Percentiles rank a stretch among this genome's conserved stretches.
Conservation (phyloP, 2,888 invertebrate species). For the Oscheius onirici region DNA sequence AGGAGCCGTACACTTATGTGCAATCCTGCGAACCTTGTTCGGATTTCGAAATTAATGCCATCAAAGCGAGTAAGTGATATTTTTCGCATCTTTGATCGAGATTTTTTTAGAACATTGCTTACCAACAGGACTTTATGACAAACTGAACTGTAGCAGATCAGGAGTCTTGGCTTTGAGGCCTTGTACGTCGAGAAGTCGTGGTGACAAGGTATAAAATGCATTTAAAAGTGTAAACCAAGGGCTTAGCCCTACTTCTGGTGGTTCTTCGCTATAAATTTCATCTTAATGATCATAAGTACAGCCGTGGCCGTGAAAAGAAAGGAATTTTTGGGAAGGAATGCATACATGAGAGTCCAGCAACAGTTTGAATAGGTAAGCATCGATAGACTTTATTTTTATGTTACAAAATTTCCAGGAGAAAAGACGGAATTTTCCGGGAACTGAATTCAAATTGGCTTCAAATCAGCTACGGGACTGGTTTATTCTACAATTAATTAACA, state of each 20-base stretch:
- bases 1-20: conserved; percentile 35
- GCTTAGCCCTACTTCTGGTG: conserved; percentile 28
- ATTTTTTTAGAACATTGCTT: conserved; percentile 46
- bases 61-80: conserved; percentile 44
- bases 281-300: conserved; percentile 37
- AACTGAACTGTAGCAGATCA: conserved; percentile 48
- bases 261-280: conserved; percentile 37
- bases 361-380: conserved; percentile 30
- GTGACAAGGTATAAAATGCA: background rate
- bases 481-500: too few relatives aligned
- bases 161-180: conserved; percentile 39
- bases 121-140: conserved; percentile 48
- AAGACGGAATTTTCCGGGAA: too few relatives aligned
- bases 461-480: too few relatives aligned
- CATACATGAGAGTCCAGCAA: conserved; percentile 45
- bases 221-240: background rate
- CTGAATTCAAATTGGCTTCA: too few relatives aligned
- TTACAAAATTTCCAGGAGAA: too few relatives aligned
- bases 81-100: background rate
- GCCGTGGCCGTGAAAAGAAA: conserved; percentile 40
- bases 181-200: conserved; percentile 32
- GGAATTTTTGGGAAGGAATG: conserved; percentile 32
- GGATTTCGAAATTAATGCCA: conserved; percentile 51
- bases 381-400: too few relatives aligned
- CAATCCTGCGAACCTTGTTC: conserved; percentile 41